Evolutionary conservation across 2,113 vertebrate species (phyloP), one percentile per base, ranked within the genome.

Genomic region (Microcebus murinus): DNA sequence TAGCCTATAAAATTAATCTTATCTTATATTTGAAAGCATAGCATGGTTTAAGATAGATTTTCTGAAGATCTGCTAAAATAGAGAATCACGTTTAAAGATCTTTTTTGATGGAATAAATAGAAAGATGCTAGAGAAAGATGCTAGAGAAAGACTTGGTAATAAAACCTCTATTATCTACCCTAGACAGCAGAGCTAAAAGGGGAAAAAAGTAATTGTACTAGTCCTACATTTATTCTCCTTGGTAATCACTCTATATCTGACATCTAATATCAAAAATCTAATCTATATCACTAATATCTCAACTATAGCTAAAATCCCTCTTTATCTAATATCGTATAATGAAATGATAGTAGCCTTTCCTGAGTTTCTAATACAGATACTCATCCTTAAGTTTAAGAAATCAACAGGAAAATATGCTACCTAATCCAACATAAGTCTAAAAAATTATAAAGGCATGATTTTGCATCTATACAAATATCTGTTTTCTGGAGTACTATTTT

Each of bases 61-160:
- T 70, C 68, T 82, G 59, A 79, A 77, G 31, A 92, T 77, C 42
- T 39, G 29, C 14, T 94, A 48, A 95, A 70, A 95, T 84, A 70
- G 8, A 74, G 10, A 70, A 3, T 4, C 74, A 61, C 3, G 74
- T 90, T 90, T 39, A 83, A 76, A 83, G 39, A 93, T 10, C 1
- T 61, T 79, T 85, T 84, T 55, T 82, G 87, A 36, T 65, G 57
- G 59, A 71, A 92, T 6, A 45, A 88, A 42, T 42, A 42, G 42
- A 42, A 96, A 84, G 81, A 83, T 94, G 13, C n/a, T 80, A 57
- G 13, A 68, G 17, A 76, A 50, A 93, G 21, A 55, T 61, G n/a
- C n/a, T n/a, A n/a, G n/a, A n/a, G n/a, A 67, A 91, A 55, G 13
- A 90, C 18, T 87, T 95, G 63, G 34, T 42, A 79, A 29, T n/a